Conservation (phyloP, 92 coral and sea anemone species). For the Epizoanthus fatuus region DNA sequence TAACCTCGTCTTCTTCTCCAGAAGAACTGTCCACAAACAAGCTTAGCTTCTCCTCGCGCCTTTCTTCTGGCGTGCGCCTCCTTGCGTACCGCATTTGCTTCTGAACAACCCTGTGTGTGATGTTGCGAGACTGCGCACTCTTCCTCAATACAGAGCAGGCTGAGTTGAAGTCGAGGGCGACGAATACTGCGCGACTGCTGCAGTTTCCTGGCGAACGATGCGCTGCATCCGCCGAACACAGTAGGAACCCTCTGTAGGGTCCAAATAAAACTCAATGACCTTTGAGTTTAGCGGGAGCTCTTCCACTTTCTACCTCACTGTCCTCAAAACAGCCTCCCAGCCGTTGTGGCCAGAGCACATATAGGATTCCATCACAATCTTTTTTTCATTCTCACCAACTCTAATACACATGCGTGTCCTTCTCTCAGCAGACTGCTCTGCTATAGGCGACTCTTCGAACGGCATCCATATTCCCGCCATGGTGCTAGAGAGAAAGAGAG, state of each 20-base stretch:
- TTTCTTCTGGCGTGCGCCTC: slow-evolving; percentile 7
- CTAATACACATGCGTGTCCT: slow-evolving; percentile 4
- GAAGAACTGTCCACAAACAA: slow-evolving; percentile 10
- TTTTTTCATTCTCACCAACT: slow-evolving; percentile 1
- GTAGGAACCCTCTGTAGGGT: slow-evolving; percentile 3
- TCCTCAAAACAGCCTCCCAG: background rate
- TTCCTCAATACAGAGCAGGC: slow-evolving; percentile 14
- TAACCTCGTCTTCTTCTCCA: background rate
- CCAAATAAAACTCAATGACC: slow-evolving; percentile 1
- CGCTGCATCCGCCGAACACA: slow-evolving; percentile 15
- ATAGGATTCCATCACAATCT: background rate
- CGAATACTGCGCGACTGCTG: background rate
- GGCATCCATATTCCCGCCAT: background rate
- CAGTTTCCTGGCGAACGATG: background rate
- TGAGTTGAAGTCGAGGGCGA: slow-evolving; percentile 8
- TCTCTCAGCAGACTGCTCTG: background rate
- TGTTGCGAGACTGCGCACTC: slow-evolving; percentile 3
- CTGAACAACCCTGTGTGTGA: background rate
- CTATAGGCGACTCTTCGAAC: background rate
- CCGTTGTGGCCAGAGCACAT: slow-evolving; percentile 9
- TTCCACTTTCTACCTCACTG: background rate
- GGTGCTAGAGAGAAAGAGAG: background rate
- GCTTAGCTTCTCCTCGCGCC: background rate
- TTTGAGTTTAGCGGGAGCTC: background rate
- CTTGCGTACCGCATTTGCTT: slow-evolving; percentile 3